Evolutionary conservation across 2,113 vertebrate species (phyloP), one percentile per base, ranked within the genome.

Genomic region (Cephalopholis sonnerati): DNA sequence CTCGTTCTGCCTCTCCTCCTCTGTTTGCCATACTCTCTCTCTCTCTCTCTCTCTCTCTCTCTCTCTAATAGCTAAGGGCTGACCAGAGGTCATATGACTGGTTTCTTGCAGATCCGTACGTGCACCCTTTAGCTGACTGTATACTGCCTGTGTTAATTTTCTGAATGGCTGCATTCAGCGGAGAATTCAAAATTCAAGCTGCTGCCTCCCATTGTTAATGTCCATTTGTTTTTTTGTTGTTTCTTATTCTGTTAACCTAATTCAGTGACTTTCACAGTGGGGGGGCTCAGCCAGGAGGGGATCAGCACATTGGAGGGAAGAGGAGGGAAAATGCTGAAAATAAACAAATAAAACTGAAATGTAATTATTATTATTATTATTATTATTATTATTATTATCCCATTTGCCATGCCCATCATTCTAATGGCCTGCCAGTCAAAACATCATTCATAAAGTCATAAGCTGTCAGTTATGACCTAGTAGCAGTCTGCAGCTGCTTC

Each of bases 31-130:
- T 50, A 22, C 36, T 65, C 62, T 63, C 53, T 65, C 44, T 69
- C 48, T 70, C 48, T 59, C 74, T 63, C 25, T 46, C 65, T 59
- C 48, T 54, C 54, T 39, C 78, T 61, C 66, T 57, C 71, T 72
- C 74, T 67, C 67, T 63, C 72, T 92, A 92, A 93, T 86, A 85
- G 63, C 82, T 88, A 24, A 70, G 65, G 62, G 64, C 83, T 92
- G 93, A 93, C 91, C 79, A 79, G 58, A 32, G 70, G 87, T 94
- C 92, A 94, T 90, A 88, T 94, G 92, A 94, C 88, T n/a, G 15
- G 58, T 24, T 86, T 75, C 46, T 79, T 84, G 63, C 73, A 81
- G 83, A 80, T 80, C 65, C 54, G 44, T 50, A 29, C 54, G 44
- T 50, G 25, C 66, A 66, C 48, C 82, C 50, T 66, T 69, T 54